Evolutionary conservation across 2,888 invertebrate species (phyloP).

Genomic region (Timema podura): DNA sequence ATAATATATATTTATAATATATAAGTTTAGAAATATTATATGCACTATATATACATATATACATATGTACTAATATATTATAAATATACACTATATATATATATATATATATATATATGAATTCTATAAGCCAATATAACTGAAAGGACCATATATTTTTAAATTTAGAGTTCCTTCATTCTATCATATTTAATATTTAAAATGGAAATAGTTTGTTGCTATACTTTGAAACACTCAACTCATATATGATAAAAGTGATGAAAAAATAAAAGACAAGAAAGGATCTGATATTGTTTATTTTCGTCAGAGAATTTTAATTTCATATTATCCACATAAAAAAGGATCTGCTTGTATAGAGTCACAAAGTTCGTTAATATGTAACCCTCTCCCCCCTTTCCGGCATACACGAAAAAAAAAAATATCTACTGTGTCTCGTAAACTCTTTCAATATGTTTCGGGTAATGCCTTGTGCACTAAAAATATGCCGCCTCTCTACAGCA

Average conservation of each 20-base stretch:
- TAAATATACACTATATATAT: too few species aligned
- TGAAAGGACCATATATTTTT: too few species aligned
- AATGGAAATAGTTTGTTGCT: slow-evolving; percentile 5
- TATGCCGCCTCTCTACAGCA: slow-evolving; percentile 7
- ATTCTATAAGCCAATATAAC: too few species aligned
- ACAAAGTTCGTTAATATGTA: slow-evolving; percentile 16
- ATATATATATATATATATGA: too few species aligned
- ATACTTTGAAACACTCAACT: background rate
- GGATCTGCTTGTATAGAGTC: slow-evolving; percentile 15
- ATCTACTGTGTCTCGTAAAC: slow-evolving; percentile 9
- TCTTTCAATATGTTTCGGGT: slow-evolving; percentile 16
- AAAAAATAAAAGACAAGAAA: slow-evolving; percentile 14
- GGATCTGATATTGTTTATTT: slow-evolving; percentile 17
- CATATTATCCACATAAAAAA: slow-evolving; percentile 10
- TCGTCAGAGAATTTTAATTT: slow-evolving; percentile 17
- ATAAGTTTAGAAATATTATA: too few species aligned
- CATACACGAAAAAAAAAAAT: background rate
- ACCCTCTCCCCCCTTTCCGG: background rate
- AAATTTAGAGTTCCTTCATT: background rate
- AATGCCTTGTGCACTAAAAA: slow-evolving; percentile 17
- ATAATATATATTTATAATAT: too few species aligned
- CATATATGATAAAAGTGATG: slow-evolving; percentile 15
- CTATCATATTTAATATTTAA: background rate
- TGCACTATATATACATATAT: too few species aligned
- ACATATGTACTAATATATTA: too few species aligned